Evolutionary conservation across 2,797 vertebrate species (phyloP), one percentile per base, ranked within the genome.

Genomic region (Lagodon rhomboides): DNA sequence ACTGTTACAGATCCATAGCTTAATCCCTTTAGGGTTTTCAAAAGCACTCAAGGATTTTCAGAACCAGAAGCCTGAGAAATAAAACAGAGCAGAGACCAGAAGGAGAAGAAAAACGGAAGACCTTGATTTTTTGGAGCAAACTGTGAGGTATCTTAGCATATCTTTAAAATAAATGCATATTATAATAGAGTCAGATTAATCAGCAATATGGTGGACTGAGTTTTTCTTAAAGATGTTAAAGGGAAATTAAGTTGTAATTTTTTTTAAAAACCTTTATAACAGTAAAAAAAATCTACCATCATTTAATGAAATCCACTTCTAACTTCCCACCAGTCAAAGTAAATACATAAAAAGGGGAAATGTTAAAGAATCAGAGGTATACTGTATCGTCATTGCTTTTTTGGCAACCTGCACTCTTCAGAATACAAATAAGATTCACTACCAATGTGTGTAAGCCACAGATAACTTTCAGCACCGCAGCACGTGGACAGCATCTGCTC

Each of bases 391-490:
- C 7, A 23, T 5, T 72, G 16, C 23, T 58, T 70, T 22, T 66
- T 38, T 69, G 55, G 17, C 27, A 23, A 41, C 60, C 63, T 73
- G 53, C 51, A 73, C 10, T 73, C 25, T 49, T 15, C 43, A 53
- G 51, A 71, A 82, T 68, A 64, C 46, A 73, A 85, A 83, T 77
- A 55, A 22, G 44, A 49, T 47, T 60, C 18, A 68, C 20, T 44
- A 63, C 22, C 51, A 22, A 80, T 82, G 23, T 54, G 53, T 65
- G 6, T 66, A 23, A 12, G 49, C 47, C 34, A 68, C 64, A 66
- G 55, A 80, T 74, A 91, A 91, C 87, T 91, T 90, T 81, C 71
- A 90, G 87, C 75, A 77, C 27, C 69, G 51, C 72, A 79, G 63
- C 88, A 91, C 77, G 64, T 89, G 87, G 84, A 75, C 68, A 82